Percentiles rank a stretch among this genome's conserved stretches.
Conservation (phyloP, 2,797 vertebrate species). For the Stomatorhinus walkeri region DNA sequence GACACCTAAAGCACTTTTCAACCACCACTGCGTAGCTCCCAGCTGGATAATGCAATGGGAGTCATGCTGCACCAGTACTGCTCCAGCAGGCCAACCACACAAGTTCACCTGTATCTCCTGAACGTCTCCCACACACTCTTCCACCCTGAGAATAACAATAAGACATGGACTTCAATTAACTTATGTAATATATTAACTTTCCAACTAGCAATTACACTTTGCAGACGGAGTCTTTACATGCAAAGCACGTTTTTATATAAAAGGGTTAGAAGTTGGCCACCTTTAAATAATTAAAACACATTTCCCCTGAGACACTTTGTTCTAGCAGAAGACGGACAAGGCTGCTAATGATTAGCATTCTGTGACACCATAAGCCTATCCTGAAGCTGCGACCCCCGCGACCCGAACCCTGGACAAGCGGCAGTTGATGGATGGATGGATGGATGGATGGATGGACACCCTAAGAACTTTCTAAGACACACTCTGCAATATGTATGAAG, state of each 20-base stretch:
- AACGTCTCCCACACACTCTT: background rate
- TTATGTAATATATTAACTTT: conserved; percentile 8
- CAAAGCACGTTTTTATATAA: background rate
- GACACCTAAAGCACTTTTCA: background rate
- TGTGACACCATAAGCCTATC: background rate
- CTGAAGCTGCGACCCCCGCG: too few species aligned
- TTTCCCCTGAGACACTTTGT: background rate
- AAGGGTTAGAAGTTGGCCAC: background rate
- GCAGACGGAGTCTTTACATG: background rate
- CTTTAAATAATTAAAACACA: conserved; percentile 1
- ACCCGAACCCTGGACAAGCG: too few species aligned
- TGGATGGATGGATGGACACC: background rate
- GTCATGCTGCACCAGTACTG: background rate
- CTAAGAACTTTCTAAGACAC: background rate
- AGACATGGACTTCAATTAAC: background rate
- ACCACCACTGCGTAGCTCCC: background rate
- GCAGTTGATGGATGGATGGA: too few species aligned
- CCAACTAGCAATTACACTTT: background rate
- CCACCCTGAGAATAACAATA: background rate
- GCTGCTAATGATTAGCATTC: background rate
- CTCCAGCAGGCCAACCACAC: background rate
- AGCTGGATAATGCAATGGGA: background rate
- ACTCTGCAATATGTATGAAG: background rate
- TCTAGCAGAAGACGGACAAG: background rate
- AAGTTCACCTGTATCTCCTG: background rate